Base-by-base conservation (phyloP, 1,140 invertebrate species). In the Proctacanthus coquilletti region DNA sequence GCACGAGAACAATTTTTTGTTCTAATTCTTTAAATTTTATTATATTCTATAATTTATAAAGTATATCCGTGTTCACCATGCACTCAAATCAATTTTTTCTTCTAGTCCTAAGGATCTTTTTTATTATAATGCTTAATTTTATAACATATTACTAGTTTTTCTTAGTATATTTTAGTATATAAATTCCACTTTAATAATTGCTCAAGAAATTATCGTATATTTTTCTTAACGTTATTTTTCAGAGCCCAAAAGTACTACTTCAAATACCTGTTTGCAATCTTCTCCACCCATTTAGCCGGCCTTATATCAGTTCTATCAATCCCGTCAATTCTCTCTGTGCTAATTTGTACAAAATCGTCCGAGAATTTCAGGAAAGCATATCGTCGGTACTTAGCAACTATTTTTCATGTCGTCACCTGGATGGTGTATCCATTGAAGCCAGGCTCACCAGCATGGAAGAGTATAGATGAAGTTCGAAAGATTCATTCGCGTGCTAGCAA, bases 401-500 rank as follows among this genome's bases (percentile, higher is more conserved):
- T 78, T 25, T 53, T 72, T 4, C 77, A 85, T 45, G 71, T 76
- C 25, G 52, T 70, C 5, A 47, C 68, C 1, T 88, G 84, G 84
- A 81, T 80, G 41, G 57, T 68, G 13, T 61, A 72, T 25, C 68
- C 75, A 21, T 64, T 82, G 8, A 60, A 62, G 38, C 62, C 62
- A 37, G 59, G 65, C 18, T 19, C 34, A 29, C 23, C 14, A 14
- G 3, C 25, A 27, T 38, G 21, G 36, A 15, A 27, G 18, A 18
- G 11, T 8, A 17, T 25, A 5, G 15, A 15, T 18, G 15, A n/a
- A 5, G n/a, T 38, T 10, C 14, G 25, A 13, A 31, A n/a, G 13
- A 38, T 29, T 9, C 21, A 38, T n/a, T n/a, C 9, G 3, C 6
- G 6, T n/a, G 11, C 18, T 15, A 10, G 10, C 13, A 18, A 20